phyloP scores from a whole-genome alignment of 2,888 invertebrate species.

The Bugula neritina region DNA sequence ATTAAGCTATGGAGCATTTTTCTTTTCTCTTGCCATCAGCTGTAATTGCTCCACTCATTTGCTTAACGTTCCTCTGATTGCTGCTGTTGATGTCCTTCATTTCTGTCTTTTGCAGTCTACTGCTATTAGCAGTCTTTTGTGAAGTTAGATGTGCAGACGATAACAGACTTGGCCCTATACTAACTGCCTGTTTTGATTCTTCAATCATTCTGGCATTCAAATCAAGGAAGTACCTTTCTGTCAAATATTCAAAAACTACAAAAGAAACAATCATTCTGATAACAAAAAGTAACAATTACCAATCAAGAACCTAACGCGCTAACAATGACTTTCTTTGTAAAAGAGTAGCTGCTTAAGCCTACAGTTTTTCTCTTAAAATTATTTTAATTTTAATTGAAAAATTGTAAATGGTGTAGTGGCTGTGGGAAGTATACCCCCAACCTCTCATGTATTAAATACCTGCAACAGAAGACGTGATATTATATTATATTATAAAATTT shows the following conservation, averaged over 20 bases:
- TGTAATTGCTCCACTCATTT: background rate
- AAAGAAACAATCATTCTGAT: background rate
- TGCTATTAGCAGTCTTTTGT: background rate
- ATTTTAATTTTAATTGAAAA: no score
- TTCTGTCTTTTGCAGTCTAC: background rate
- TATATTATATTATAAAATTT: no score
- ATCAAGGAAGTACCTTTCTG: constrained; percentile 13
- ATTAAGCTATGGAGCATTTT: background rate
- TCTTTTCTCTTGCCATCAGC: constrained; percentile 17
- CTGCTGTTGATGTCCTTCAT: background rate
- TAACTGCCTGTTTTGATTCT: constrained; percentile 22
- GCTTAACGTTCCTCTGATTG: background rate
- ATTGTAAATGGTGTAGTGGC: no score
- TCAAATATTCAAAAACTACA: constrained; percentile 17
- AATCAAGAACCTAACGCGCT: no score
- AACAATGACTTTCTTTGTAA: no score
- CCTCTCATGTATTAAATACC: no score
- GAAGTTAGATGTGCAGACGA: background rate
- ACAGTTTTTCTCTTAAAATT: no score
- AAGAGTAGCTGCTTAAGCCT: no score
- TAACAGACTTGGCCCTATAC: constrained; percentile 17
- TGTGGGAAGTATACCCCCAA: no score
- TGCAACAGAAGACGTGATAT: no score
- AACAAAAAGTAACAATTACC: no score
- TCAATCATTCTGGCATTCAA: constrained; percentile 13